Evolutionary conservation across 1,140 invertebrate genomes (phyloP).

Genomic region (Sesamia nonagrioides): DNA sequence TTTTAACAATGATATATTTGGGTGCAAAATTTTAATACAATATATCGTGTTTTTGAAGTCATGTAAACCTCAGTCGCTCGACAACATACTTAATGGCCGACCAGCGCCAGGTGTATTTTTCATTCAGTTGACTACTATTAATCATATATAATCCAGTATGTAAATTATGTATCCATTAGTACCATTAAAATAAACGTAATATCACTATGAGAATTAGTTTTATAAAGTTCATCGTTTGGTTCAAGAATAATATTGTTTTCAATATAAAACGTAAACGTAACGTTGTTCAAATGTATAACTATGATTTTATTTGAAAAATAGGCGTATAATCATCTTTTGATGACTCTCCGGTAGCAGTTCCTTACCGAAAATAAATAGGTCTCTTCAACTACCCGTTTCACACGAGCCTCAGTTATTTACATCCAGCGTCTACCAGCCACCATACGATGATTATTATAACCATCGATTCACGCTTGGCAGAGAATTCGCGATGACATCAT

Average conservation of each 20-base stretch:
- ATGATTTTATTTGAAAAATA: too few species aligned
- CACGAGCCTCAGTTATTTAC: too few species aligned
- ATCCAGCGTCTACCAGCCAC: too few species aligned
- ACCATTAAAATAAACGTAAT: constrained; percentile 31
- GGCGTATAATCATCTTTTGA: too few species aligned
- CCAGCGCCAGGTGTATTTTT: not conserved
- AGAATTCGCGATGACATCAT: too few species aligned
- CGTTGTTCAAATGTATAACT: too few species aligned
- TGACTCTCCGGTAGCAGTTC: too few species aligned
- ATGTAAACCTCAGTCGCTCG: constrained; percentile 17
- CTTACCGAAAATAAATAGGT: too few species aligned
- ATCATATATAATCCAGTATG: constrained; percentile 17
- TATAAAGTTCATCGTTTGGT: constrained; percentile 10
- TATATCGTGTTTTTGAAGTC: not conserved
- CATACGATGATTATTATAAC: too few species aligned
- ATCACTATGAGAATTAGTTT: constrained; percentile 8
- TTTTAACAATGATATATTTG: not conserved
- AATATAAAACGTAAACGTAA: too few species aligned
- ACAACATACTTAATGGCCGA: constrained; percentile 1
- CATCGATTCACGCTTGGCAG: too few species aligned
- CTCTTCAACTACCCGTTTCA: too few species aligned
- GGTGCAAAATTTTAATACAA: not conserved
- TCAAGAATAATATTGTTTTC: not conserved
- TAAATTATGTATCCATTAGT: constrained; percentile 30
- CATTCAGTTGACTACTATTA: not conserved